Percentiles rank a stretch among this genome's conserved stretches.
These are phyloP conservation scores for Orthosia gothica DNA, from an alignment of 2,888 invertebrate genomes.

Conservation along the genomic window DNA sequence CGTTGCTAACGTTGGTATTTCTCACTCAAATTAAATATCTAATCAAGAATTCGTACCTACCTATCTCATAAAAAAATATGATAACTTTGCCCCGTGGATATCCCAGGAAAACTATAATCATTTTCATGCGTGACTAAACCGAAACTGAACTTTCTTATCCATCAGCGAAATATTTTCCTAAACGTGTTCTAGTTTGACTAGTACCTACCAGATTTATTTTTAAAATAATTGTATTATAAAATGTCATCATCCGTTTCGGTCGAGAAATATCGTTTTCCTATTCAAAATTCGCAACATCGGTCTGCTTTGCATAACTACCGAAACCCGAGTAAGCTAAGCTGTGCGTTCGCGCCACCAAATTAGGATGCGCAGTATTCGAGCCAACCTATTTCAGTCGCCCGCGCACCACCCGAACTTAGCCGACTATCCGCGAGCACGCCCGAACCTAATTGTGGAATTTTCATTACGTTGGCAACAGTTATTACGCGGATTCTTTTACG, in stretches of 20 bases:
- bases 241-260: not conserved
- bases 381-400: slow-evolving; percentile 88
- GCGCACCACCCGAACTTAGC: slow-evolving; percentile 77
- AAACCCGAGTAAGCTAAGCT: slow-evolving; percentile 83
- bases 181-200: not conserved
- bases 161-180: not conserved
- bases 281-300: slow-evolving; percentile 28
- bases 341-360: slow-evolving; percentile 90
- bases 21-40: not conserved
- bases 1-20: not conserved
- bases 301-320: slow-evolving; percentile 73
- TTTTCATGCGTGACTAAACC: not conserved
- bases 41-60: not conserved
- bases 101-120: slow-evolving; percentile 2
- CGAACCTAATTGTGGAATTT: slow-evolving; percentile 85
- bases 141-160: not conserved
- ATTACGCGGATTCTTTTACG: slow-evolving; percentile 73
- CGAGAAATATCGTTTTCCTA: slow-evolving; percentile 27
- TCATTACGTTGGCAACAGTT: slow-evolving; percentile 75
- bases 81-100: not conserved
- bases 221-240: not conserved
- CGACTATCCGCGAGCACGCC: slow-evolving; percentile 80
- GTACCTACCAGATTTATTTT: too few species aligned
- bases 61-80: not conserved
- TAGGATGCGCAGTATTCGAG: slow-evolving; percentile 87